A percentile compares a stretch with the other conserved stretches of the same genome.
Conservation (phyloP, 2,888 invertebrate species). For the Rotaria socialis region DNA sequence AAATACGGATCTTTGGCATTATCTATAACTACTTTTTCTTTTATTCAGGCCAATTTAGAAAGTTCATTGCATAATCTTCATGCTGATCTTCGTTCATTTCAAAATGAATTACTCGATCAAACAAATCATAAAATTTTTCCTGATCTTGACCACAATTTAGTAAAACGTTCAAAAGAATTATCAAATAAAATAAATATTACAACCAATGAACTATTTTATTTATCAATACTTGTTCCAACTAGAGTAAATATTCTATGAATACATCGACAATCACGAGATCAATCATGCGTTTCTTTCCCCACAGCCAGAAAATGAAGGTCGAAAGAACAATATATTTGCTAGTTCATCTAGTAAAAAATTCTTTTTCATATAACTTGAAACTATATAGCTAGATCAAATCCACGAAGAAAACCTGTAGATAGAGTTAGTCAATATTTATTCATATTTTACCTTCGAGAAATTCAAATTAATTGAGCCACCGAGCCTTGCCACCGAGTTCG, state of each 20-base stretch:
- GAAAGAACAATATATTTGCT: too few species aligned
- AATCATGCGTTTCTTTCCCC: too few species aligned
- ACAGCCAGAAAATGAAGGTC: too few species aligned
- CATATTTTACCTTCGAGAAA: too few species aligned
- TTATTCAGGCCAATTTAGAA: not conserved
- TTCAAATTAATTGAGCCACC: too few species aligned
- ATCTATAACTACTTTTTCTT: not conserved
- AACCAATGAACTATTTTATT: not conserved
- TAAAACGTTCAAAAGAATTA: not conserved
- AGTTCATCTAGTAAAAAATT: too few species aligned
- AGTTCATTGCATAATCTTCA: not conserved
- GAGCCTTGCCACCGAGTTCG: too few species aligned
- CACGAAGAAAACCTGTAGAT: too few species aligned
- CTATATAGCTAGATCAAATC: too few species aligned
- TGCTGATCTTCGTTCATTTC: not conserved
- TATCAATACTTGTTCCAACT: not conserved
- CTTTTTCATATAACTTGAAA: too few species aligned
- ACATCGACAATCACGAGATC: too few species aligned
- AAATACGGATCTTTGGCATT: not conserved
- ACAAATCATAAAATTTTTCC: not conserved
- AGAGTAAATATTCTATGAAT: not conserved
- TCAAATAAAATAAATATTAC: not conserved
- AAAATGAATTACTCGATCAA: not conserved
- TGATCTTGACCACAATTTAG: not conserved
- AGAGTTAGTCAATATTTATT: too few species aligned